These are phyloP conservation scores for Marronus borbonicus DNA, from an alignment of 2,888 invertebrate species.

Conservation along the genomic window DNA sequence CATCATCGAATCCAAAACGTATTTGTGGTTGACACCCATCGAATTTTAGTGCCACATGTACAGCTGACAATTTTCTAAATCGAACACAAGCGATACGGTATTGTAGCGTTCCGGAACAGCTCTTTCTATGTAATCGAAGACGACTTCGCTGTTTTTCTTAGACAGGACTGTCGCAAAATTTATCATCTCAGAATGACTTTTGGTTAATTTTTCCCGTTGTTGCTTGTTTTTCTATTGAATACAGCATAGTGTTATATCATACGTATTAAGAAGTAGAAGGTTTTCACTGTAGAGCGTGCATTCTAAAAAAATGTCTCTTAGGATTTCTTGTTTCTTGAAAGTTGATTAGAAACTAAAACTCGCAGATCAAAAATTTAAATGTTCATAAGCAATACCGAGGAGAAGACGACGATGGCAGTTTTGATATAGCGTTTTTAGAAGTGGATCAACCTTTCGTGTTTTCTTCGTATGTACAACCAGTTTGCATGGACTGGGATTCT, in stretches of 20 bases:
- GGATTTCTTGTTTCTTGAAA: not conserved
- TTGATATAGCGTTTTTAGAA: slow-evolving; percentile 16
- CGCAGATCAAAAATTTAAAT: slow-evolving; percentile 11
- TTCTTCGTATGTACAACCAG: not conserved
- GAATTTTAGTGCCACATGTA: too few relatives aligned
- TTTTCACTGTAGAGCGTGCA: not conserved
- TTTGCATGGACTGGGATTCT: slow-evolving; percentile 26
- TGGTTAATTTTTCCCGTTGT: too few relatives aligned
- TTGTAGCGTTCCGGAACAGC: too few relatives aligned
- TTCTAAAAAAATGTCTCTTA: not conserved
- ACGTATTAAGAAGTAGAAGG: not conserved
- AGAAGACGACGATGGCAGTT: not conserved
- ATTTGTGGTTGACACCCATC: too few relatives aligned
- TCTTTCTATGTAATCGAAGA: too few relatives aligned
- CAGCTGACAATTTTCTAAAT: too few relatives aligned
- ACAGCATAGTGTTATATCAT: not conserved
- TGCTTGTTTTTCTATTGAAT: not conserved
- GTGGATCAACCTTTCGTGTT: slow-evolving; percentile 8
- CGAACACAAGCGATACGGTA: too few relatives aligned
- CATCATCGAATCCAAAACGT: too few relatives aligned
- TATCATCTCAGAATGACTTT: too few relatives aligned
- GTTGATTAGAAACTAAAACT: not conserved
- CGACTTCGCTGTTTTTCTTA: too few relatives aligned
- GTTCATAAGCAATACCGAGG: slow-evolving; percentile 11
- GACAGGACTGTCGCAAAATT: too few relatives aligned